Percentiles rank a stretch among this genome's conserved stretches.
These are phyloP conservation scores for Caenorhabditis sp. DNA, from an alignment of 2,888 invertebrate species.

Conservation along the genomic window DNA sequence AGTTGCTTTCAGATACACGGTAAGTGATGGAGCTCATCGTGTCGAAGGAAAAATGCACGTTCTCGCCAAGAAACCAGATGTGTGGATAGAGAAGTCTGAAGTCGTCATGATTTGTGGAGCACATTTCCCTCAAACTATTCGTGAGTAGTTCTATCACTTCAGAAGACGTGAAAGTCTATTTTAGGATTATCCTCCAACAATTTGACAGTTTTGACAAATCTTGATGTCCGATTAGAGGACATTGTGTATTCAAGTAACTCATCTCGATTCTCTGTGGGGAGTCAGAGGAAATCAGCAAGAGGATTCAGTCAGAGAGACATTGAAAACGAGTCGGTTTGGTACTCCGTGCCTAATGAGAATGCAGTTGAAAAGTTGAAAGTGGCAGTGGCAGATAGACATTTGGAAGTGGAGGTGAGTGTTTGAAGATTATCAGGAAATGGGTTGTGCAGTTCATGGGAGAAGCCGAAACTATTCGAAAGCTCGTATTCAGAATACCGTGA, in stretches of 20 bases:
- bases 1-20: constrained; percentile 73
- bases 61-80: constrained; percentile 72
- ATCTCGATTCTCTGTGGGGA: constrained; percentile 51
- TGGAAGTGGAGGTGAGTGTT: constrained; percentile 50
- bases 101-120: constrained; percentile 50
- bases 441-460: no score
- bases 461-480: no score
- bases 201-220: constrained; percentile 73
- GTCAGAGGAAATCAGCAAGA: constrained; percentile 36
- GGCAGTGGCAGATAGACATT: constrained; percentile 63
- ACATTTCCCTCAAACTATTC: constrained; percentile 45
- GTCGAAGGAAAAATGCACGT: constrained; percentile 70
- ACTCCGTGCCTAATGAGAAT: constrained; percentile 59
- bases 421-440: no score
- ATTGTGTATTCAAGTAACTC: constrained; percentile 69
- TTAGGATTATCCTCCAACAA: constrained; percentile 58
- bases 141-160: no score
- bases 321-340: constrained; percentile 50
- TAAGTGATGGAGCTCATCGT: constrained; percentile 76
- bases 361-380: constrained; percentile 57
- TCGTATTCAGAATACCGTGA: no score
- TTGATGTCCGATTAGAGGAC: constrained; percentile 71
- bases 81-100: constrained; percentile 66
- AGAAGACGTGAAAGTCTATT: background rate
- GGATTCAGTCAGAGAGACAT: constrained; percentile 70